phyloP scores from a whole-genome alignment of 2,797 vertebrate species.

The Yasuhikotakia modesta region DNA sequence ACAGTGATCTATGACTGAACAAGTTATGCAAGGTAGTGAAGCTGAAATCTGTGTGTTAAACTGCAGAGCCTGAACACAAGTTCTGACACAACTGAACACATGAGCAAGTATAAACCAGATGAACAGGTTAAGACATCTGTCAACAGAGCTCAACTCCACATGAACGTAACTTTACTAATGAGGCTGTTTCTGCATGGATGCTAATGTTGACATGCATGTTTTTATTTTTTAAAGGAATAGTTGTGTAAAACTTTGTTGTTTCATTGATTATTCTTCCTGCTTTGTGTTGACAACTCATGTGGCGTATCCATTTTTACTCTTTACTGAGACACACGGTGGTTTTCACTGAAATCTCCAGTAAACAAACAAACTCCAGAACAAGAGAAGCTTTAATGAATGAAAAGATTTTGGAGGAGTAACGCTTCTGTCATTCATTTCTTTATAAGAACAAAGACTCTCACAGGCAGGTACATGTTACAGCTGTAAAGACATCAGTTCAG shows the following conservation, averaged over 20 bases:
- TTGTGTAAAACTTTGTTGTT: too few relatives aligned
- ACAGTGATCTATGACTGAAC: too few relatives aligned
- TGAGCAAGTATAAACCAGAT: neutral
- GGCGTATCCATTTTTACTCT: neutral
- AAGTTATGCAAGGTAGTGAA: neutral
- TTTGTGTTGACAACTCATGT: too few relatives aligned
- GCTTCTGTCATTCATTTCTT: neutral
- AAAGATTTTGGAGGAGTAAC: neutral
- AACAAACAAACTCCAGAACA: neutral
- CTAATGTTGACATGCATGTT: neutral
- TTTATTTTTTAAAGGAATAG: too few relatives aligned
- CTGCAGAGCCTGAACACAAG: neutral
- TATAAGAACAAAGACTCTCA: neutral
- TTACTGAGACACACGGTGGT: neutral
- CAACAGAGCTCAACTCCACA: neutral
- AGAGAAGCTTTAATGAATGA: neutral
- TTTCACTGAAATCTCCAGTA: neutral
- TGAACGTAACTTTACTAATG: neutral
- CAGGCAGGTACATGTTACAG: slow-evolving; percentile 5
- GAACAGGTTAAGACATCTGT: slow-evolving; percentile 1
- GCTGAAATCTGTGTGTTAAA: neutral
- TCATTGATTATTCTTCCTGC: too few relatives aligned
- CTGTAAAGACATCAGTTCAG: neutral
- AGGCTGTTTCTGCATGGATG: neutral
- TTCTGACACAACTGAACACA: neutral